Evolutionary conservation across 1,140 invertebrate genomes (phyloP), one percentile per base, ranked within the genome.

Genomic region (Drosophila sp.): DNA sequence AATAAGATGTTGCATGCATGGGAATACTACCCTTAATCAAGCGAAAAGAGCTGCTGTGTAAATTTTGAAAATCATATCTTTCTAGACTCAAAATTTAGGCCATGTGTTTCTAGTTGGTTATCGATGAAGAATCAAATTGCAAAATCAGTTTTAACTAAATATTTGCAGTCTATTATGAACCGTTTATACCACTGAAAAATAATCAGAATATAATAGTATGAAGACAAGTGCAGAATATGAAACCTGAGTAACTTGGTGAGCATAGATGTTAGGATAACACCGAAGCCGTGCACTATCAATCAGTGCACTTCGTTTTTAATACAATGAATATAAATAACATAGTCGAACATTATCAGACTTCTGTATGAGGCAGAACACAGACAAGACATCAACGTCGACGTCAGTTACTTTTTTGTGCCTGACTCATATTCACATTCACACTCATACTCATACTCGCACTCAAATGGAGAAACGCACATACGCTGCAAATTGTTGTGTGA

Each of bases 321-420:
- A 27, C 48, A 61, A 56, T 69, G 70, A 67, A 73, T 61, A 59
- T 54, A 46, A 48, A 40, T 53, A 46, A 34, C 32, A 54, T 51
- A 61, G 32, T 66, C 54, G 6, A n/a, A n/a, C 32, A 34, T 40
- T 56, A 40, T 64, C 57, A 62, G 65, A 11, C 46, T 59, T 34
- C 51, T 59, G n/a, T 67, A 61, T 48, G 59, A 27, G 14, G 18
- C 36, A 43, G 29, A 38, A 45, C 32, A 48, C 4, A 43, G 70
- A 57, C 65, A 73, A 50, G 71, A 56, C 11, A 50, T 72, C 63
- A 72, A 59, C 70, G 48, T 67, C 56, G 51, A 67, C 29, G 70
- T 67, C 63, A 66, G 41, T 72, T 53, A 67, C 14, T 59, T 58
- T 65, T 66, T 34, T n/a, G 34, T 72, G 6, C 8, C 21, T 50